Conservation (phyloP, 2,888 invertebrate genomes). For the Rosalia funebris region DNA sequence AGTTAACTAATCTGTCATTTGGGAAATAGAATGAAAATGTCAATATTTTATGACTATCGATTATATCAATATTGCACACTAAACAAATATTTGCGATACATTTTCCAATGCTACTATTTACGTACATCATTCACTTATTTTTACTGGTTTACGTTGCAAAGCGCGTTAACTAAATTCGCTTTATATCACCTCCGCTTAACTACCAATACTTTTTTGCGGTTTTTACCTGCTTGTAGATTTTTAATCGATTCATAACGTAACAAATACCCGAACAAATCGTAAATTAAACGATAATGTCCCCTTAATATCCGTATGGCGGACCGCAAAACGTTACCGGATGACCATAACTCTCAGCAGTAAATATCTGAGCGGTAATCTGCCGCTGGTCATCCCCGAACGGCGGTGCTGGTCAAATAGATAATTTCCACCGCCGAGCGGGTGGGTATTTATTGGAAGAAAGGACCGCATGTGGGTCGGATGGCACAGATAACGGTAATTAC, state of each 20-base stretch:
- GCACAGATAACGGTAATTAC: conserved; percentile 35
- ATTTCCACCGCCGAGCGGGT: conserved; percentile 35
- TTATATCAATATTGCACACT: too few relatives aligned
- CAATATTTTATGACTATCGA: too few relatives aligned
- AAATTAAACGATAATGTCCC: conserved; percentile 49
- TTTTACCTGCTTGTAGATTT: conserved; percentile 43
- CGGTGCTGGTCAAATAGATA: conserved; percentile 43
- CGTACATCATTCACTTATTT: too few relatives aligned
- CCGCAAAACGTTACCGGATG: conserved; percentile 54
- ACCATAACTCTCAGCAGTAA: conserved; percentile 55
- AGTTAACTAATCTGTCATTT: too few relatives aligned
- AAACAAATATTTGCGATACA: too few relatives aligned
- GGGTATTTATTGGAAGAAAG: conserved; percentile 39
- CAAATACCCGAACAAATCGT: conserved; percentile 42
- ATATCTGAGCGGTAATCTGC: conserved; percentile 51
- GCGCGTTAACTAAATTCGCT: too few relatives aligned
- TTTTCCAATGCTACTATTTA: too few relatives aligned
- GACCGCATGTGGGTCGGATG: conserved; percentile 24
- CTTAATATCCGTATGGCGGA: conserved; percentile 47
- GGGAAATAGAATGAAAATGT: too few relatives aligned
- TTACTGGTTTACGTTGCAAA: too few relatives aligned
- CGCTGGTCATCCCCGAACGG: conserved; percentile 35
- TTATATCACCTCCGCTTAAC: too few relatives aligned
- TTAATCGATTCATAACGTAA: conserved; percentile 42
- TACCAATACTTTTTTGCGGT: conserved; percentile 1